Evolutionary conservation across 2,888 invertebrate species (phyloP).

Genomic region (Darwinula stevensoni): DNA sequence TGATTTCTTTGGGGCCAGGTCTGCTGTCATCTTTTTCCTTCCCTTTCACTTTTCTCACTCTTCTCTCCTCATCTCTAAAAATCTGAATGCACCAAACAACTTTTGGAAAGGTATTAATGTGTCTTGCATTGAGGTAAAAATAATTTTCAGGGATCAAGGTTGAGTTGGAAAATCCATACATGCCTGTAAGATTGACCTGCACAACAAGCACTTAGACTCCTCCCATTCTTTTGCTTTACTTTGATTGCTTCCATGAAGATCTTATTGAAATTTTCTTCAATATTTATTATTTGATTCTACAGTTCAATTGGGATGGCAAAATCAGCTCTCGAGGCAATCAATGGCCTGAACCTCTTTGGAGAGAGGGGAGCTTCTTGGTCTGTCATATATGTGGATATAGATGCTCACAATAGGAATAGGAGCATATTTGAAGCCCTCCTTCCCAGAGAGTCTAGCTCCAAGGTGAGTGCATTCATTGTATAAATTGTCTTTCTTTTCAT

Average conservation of each 20-base stretch:
- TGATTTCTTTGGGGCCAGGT: too few species aligned
- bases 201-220: too few species aligned
- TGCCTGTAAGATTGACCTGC: neutral
- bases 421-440: constrained; percentile 95
- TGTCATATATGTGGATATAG: constrained; percentile 94
- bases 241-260: constrained; percentile 5
- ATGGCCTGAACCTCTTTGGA: constrained; percentile 92
- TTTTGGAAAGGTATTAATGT: too few species aligned
- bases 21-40: too few species aligned
- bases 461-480: constrained; percentile 42
- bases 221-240: neutral
- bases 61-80: too few species aligned
- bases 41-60: too few species aligned
- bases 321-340: constrained; percentile 90
- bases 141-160: too few species aligned
- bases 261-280: constrained; percentile 3
- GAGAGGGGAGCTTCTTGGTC: constrained; percentile 93
- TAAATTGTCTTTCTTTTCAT: too few species aligned
- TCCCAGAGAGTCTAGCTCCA: constrained; percentile 90
- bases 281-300: constrained; percentile 10
- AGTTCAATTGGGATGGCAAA: constrained; percentile 89
- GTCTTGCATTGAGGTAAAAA: too few species aligned
- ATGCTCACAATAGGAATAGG: constrained; percentile 93
- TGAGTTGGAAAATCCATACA: neutral
- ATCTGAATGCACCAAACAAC: too few species aligned